Conservation (phyloP, 2,888 invertebrate species). For the Coenonympha glycerion region DNA sequence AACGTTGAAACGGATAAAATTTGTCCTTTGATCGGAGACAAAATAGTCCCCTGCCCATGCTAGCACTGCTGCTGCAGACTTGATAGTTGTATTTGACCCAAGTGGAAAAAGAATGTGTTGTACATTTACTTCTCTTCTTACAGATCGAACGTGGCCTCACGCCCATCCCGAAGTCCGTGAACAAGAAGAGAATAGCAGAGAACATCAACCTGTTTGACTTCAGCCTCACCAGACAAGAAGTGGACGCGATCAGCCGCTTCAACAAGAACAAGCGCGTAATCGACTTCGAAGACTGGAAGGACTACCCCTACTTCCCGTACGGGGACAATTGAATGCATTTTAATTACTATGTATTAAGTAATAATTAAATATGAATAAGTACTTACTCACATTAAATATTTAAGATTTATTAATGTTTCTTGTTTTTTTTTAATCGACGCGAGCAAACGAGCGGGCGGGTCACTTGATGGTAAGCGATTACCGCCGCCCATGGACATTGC, state of each 20-base stretch:
- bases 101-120: too few relatives aligned
- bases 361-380: too few relatives aligned
- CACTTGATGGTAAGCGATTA: too few relatives aligned
- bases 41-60: too few relatives aligned
- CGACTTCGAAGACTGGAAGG: neutral
- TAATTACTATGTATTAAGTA: neutral
- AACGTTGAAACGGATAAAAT: too few relatives aligned
- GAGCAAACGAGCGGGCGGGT: too few relatives aligned
- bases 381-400: neutral
- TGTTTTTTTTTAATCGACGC: too few relatives aligned
- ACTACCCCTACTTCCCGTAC: constrained; percentile 19
- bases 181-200: constrained; percentile 70
- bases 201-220: constrained; percentile 80
- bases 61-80: too few relatives aligned
- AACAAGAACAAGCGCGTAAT: constrained; percentile 46
- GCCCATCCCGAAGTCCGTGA: constrained; percentile 79
- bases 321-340: constrained; percentile 4
- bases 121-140: too few relatives aligned
- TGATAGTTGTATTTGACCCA: too few relatives aligned
- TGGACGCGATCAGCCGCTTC: constrained; percentile 67
- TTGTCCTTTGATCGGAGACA: too few relatives aligned
- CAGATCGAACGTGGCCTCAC: constrained; percentile 75
- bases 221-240: constrained; percentile 70
- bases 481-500: too few relatives aligned
- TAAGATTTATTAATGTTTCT: neutral